These are phyloP conservation scores for Diachasmimorpha longicaudata DNA, from an alignment of 1,140 invertebrate genomes.

Conservation along the genomic window DNA sequence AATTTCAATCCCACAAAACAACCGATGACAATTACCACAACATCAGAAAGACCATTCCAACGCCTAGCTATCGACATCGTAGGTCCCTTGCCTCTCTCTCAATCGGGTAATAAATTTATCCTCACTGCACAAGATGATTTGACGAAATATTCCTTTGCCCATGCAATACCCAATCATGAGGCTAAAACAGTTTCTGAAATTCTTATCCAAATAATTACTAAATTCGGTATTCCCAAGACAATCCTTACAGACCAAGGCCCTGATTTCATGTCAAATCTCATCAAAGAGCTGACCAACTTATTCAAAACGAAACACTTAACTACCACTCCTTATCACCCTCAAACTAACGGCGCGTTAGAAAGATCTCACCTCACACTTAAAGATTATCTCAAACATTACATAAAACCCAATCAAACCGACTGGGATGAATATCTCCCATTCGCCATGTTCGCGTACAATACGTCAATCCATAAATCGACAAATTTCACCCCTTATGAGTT, in stretches of 20 bases:
- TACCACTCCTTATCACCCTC: slow-evolving; percentile 54
- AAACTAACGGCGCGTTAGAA: slow-evolving; percentile 51
- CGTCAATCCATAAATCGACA: slow-evolving; percentile 51
- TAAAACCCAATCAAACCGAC: slow-evolving; percentile 43
- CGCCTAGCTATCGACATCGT: slow-evolving; percentile 43
- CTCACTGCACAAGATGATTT: slow-evolving; percentile 51
- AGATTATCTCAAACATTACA: slow-evolving; percentile 54
- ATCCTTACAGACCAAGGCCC: slow-evolving; percentile 34
- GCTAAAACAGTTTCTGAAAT: slow-evolving; percentile 40
- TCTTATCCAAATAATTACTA: slow-evolving; percentile 33
- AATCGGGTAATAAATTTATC: slow-evolving; percentile 42
- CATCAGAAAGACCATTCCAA: slow-evolving; percentile 34
- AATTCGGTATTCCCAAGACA: slow-evolving; percentile 25
- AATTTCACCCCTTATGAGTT: slow-evolving; percentile 55
- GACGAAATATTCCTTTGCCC: slow-evolving; percentile 48
- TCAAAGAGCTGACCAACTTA: slow-evolving; percentile 39
- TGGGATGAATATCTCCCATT: slow-evolving; percentile 58
- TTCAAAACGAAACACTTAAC: slow-evolving; percentile 41
- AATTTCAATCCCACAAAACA: slow-evolving; percentile 33
- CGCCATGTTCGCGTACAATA: slow-evolving; percentile 59
- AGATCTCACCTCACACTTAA: slow-evolving; percentile 51
- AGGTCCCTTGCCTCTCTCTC: slow-evolving; percentile 34
- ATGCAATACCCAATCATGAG: slow-evolving; percentile 47
- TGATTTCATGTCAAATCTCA: slow-evolving; percentile 35
- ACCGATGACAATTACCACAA: slow-evolving; percentile 41